Base-by-base conservation (phyloP, 2,888 invertebrate species). In the Hypomecis punctinalis region DNA sequence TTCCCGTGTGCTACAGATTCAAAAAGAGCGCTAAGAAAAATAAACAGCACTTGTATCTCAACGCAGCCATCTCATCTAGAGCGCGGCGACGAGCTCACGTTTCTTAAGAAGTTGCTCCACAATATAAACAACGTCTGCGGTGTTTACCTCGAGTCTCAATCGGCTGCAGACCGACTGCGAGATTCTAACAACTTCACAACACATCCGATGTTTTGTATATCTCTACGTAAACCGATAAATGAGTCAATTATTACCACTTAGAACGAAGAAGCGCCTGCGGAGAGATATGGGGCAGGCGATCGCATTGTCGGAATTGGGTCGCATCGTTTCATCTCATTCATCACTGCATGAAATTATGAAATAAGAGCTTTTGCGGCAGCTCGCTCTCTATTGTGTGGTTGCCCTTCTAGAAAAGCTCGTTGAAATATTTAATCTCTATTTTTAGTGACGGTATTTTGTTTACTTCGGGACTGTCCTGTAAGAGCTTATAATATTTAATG, bases 1-100 rank as follows among this genome's bases (percentile, higher is more conserved):
- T 88, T 80, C 81, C 72, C 73, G 73, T 75, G 73, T 77, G 77
- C 76, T 80, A 74, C 77, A 80, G 80, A 84, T 86, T 88, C 78
- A 82, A 85, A 89, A 87, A 84, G 84, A 84, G 77, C 79, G 79
- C 76, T 79, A 81, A 79, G 85, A 80, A 86, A 90, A 86, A 89
- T 87, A 90, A 87, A 90, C 86, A 89, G 76, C 88, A 83, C 89
- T 89, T 85, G 84, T 87, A 83, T 87, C 81, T 89, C 86, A 86
- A 89, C 89, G 88, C 83, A 74, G 77, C 79, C 89, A 82, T 89
- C 90, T 88, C 89, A 88, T 90, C 82, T 89, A 79, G 80, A 84
- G 84, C 84, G 77, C 74, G 76, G 75, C 71, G 80, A 77, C 80
- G 78, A 67, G 77, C 83, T 84, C 82, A 80, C 85, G 82, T 88